A percentile compares a stretch with the other conserved stretches of the same genome.
These are phyloP conservation scores for Clupea harengus DNA, from an alignment of 2,113 vertebrate genomes.

Conservation along the genomic window DNA sequence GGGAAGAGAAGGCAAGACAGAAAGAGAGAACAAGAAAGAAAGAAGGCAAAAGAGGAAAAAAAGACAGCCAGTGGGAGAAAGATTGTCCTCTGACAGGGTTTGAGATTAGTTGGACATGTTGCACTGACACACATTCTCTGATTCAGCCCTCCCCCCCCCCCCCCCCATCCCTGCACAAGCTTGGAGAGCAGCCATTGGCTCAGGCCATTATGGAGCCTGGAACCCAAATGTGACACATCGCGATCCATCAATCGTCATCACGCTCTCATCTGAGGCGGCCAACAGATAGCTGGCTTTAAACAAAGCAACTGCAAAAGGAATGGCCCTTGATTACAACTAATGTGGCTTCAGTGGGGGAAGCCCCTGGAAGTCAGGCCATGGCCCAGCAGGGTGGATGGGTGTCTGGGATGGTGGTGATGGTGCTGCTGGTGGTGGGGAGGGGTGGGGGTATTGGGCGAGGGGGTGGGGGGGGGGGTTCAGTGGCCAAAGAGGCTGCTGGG, in stretches of 20 bases:
- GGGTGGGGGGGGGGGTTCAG: constrained; percentile 20
- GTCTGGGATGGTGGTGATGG: constrained; percentile 11
- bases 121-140: neutral
- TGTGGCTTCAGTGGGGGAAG: constrained; percentile 51
- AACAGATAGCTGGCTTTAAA: constrained; percentile 46
- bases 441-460: neutral
- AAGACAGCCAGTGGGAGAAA: neutral
- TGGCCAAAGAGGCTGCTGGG: constrained; percentile 37
- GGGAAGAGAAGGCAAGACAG: neutral
- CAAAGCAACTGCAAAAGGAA: constrained; percentile 27
- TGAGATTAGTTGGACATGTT: constrained; percentile 20
- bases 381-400: constrained; percentile 46
- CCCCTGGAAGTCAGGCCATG: constrained; percentile 38
- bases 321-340: constrained; percentile 68
- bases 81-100: constrained; percentile 19
- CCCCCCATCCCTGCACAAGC: neutral
- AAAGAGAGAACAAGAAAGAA: neutral
- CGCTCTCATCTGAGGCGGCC: constrained; percentile 30
- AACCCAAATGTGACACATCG: constrained; percentile 26
- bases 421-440: neutral
- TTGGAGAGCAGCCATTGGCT: neutral
- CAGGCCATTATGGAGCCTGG: constrained; percentile 18
- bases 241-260: constrained; percentile 59
- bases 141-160: neutral
- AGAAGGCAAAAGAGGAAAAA: neutral